Conservation (phyloP, 1,140 invertebrate genomes). For the Calephelis nemesis region DNA sequence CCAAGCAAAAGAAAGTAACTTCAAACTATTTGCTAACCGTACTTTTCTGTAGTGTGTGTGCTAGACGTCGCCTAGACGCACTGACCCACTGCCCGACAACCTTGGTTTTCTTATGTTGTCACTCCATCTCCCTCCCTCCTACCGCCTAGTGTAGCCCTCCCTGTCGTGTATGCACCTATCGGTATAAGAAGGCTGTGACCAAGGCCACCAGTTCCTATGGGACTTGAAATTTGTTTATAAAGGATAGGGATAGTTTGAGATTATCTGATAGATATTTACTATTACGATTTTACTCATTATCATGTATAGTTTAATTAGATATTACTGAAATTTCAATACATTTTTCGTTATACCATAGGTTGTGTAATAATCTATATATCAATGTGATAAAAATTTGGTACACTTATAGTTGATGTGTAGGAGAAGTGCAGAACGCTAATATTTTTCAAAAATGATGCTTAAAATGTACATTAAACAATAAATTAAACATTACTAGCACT, state of each 20-base stretch:
- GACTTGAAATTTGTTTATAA: slow-evolving; percentile 3
- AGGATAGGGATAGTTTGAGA: neutral
- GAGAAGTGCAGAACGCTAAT: no score
- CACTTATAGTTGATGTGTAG: no score
- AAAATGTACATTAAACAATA: no score
- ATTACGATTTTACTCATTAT: no score
- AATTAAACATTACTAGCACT: no score
- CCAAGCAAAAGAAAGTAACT: neutral
- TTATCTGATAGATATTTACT: no score
- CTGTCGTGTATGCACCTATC: slow-evolving; percentile 9
- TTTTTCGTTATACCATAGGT: neutral
- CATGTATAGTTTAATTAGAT: no score
- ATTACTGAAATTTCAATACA: no score
- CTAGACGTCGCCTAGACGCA: slow-evolving; percentile 71
- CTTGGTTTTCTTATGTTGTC: slow-evolving; percentile 74
- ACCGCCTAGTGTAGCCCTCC: neutral
- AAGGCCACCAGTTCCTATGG: slow-evolving; percentile 9
- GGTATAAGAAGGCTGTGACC: slow-evolving; percentile 8
- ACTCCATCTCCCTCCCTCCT: slow-evolving; percentile 49
- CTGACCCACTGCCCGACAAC: slow-evolving; percentile 70
- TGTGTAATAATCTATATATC: no score
- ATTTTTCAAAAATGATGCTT: no score
- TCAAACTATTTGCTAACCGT: slow-evolving; percentile 41
- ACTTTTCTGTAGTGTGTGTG: slow-evolving; percentile 56
- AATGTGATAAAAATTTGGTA: no score